Base-by-base conservation (phyloP, 1,140 invertebrate genomes). In the Meteorus sp. region DNA sequence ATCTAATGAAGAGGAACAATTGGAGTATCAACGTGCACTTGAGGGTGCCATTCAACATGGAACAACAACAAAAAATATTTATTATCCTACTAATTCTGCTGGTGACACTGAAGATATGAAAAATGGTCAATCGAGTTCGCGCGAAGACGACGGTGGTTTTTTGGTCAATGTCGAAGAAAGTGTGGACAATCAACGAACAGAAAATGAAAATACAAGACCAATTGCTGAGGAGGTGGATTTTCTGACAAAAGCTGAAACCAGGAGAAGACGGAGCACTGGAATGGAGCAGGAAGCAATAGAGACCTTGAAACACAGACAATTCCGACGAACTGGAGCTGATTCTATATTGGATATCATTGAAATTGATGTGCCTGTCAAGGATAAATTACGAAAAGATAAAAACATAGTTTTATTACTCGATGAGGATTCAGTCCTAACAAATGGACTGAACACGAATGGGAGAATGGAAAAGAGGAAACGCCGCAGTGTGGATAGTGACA, bases 1-100 rank as follows among this genome's bases (percentile, higher is more conserved):
- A 61, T 79, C 73, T 0, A 70, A 63, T 31, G 68, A 67, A 6
- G 59, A 61, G 0, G 72, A 74, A 25, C 59, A 82, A 4, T 78
- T 84, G 58, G 83, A 87, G 66, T 82, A 85, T 59, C 83, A 83
- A 56, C 73, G 86, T 67, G 77, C 83, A 2, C 70, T 88, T 11
- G 69, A 69, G 3, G 48, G 29, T 8, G 48, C 17, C 3, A 8
- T n/a, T 4, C 8, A 39, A 11, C 11, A 11, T 0, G 50, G 22
- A 11, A 22, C 22, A n/a, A 19, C 22, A 4, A 1, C 35, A 15
- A 13, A 15, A 6, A 52, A 52, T 33, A 52, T 52, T 52, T 52
- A 47, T 15, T 56, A 56, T 35, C 22, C 45, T 3, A 39, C 33
- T n/a, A 47, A 56, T 4, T 7, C 39, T 11, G 31, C 13, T 20